Evolutionary conservation across 2,888 invertebrate species (phyloP).

Genomic region (Dicranocentrus wangi): DNA sequence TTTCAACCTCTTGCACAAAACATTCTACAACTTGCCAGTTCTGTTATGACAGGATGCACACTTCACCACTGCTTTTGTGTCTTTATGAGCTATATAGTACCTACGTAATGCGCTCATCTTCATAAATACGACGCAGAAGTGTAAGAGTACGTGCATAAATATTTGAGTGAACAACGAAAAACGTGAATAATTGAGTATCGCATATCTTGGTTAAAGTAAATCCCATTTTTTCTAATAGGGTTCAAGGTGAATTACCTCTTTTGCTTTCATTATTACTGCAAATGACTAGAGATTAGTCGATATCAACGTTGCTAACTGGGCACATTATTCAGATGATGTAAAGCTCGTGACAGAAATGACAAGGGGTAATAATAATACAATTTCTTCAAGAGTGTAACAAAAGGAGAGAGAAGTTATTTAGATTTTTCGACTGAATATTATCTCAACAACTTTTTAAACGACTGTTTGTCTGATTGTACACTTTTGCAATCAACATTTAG

Average conservation of each 20-base stretch:
- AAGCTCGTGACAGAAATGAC: constrained; percentile 11
- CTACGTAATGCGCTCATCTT: too few relatives aligned
- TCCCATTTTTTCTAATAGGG: background rate
- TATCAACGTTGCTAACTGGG: background rate
- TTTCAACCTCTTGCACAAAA: too few relatives aligned
- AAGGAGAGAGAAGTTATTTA: background rate
- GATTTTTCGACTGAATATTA: background rate
- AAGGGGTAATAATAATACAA: background rate
- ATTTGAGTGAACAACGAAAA: too few relatives aligned
- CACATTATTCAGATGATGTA: constrained; percentile 5
- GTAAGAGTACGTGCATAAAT: too few relatives aligned
- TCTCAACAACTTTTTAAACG: background rate
- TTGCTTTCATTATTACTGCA: background rate
- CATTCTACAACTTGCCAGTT: too few relatives aligned
- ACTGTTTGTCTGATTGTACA: background rate
- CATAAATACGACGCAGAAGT: too few relatives aligned
- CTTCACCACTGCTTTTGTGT: too few relatives aligned
- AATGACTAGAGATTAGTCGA: background rate
- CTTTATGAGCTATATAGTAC: too few relatives aligned
- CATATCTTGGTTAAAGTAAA: too few relatives aligned
- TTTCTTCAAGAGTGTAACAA: background rate
- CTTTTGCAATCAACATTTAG: background rate
- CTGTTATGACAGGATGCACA: too few relatives aligned
- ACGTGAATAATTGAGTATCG: too few relatives aligned
- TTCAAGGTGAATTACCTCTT: constrained; percentile 12